A percentile compares a stretch with the other conserved stretches of the same genome.
Evolutionary conservation across 2,113 vertebrate genomes (phyloP).

Genomic region (Eurypyga helias): DNA sequence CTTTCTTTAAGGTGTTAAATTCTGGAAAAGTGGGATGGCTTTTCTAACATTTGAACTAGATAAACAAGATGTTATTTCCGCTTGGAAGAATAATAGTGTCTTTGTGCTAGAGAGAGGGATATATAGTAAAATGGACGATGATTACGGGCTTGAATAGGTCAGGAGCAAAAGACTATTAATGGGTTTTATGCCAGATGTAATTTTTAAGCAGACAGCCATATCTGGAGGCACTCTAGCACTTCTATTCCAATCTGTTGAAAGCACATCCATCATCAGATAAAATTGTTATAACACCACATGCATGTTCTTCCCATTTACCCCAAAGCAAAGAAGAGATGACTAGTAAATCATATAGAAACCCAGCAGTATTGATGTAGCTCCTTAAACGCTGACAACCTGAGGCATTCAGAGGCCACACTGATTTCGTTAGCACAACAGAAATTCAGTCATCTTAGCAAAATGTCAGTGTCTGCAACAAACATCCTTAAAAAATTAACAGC

Average conservation of each 20-base stretch:
- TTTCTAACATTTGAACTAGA: not conserved
- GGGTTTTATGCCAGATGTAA: not conserved
- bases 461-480: not conserved
- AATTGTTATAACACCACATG: not conserved
- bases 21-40: not conserved
- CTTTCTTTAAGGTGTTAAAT: not conserved
- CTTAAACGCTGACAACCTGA: not conserved
- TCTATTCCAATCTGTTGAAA: not conserved
- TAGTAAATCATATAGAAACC: not conserved
- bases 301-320: not conserved
- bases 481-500: not conserved
- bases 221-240: not conserved
- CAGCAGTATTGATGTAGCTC: not conserved
- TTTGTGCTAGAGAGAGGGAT: not conserved
- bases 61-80: not conserved
- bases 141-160: not conserved
- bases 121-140: not conserved
- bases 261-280: not conserved
- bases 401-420: not conserved
- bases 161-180: not conserved
- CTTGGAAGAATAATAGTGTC: not conserved
- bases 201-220: slow-evolving; percentile 6
- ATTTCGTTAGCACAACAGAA: not conserved
- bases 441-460: not conserved
- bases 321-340: not conserved